These are phyloP conservation scores for Sebastes dallii DNA, from an alignment of 2,797 vertebrate species.

Conservation along the genomic window DNA sequence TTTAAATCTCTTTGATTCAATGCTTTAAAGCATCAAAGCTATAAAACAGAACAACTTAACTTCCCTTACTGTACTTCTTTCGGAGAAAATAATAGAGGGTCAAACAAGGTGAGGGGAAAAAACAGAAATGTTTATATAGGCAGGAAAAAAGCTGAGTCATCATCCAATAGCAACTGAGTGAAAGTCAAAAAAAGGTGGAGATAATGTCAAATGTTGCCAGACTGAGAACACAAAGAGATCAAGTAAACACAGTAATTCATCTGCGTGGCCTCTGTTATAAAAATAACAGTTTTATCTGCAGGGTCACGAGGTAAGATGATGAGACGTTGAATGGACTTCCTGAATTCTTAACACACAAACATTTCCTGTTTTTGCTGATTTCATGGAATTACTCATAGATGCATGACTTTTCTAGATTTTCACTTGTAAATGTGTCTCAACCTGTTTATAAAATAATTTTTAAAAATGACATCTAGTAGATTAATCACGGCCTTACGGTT, in stretches of 20 bases:
- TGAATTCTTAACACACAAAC: background rate
- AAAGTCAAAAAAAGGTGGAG: background rate
- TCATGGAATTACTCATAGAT: background rate
- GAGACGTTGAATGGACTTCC: background rate
- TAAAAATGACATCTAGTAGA: no score
- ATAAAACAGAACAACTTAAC: background rate
- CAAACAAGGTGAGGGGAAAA: background rate
- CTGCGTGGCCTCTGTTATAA: background rate
- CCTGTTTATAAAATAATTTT: background rate
- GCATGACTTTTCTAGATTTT: background rate
- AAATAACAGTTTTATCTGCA: background rate
- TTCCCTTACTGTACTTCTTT: background rate
- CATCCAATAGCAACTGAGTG: background rate
- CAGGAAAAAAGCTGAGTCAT: background rate
- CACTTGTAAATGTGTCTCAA: background rate
- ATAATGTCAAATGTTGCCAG: background rate
- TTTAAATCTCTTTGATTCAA: background rate
- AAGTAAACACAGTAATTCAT: background rate
- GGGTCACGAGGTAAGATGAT: background rate
- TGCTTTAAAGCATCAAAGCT: background rate
- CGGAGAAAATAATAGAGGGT: background rate
- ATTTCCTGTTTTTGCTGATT: background rate
- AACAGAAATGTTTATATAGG: background rate
- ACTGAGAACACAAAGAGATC: background rate
- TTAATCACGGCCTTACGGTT: background rate